A percentile compares a stretch with the other conserved stretches of the same genome.
phyloP scores from a whole-genome alignment of 2,888 invertebrate genomes.

The Metellina segmentata region DNA sequence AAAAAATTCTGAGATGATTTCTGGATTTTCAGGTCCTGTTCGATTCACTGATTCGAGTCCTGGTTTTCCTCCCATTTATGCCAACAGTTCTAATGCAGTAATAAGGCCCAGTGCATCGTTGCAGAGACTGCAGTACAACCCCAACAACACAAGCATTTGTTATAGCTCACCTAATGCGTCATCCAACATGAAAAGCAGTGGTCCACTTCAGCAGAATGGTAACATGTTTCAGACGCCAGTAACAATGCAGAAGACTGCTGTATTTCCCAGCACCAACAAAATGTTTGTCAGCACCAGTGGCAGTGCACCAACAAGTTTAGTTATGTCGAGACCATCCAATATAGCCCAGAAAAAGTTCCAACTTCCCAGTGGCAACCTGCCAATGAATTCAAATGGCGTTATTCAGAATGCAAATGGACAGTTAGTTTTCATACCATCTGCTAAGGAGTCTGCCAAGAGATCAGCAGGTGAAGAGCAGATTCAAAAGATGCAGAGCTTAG shows the following conservation, averaged over 20 bases:
- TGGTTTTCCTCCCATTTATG: neutral
- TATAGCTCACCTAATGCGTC: neutral
- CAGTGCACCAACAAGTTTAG: neutral
- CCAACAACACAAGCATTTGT: neutral
- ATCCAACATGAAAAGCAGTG: neutral
- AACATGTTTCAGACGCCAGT: neutral
- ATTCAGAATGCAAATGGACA: slow-evolving; percentile 39
- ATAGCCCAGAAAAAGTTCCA: neutral
- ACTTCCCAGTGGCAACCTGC: neutral
- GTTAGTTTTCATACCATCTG: slow-evolving; percentile 1
- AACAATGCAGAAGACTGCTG: neutral
- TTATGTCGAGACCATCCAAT: neutral
- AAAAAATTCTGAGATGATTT: neutral
- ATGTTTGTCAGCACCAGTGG: neutral
- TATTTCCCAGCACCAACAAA: neutral
- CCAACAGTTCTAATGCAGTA: neutral
- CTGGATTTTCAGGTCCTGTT: neutral
- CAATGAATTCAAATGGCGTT: neutral
- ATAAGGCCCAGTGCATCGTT: neutral
- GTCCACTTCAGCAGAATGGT: neutral
- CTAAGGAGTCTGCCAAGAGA: neutral
- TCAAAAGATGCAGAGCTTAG: neutral
- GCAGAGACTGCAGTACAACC: neutral
- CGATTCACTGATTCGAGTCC: neutral
- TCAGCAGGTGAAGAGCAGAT: neutral